These are phyloP conservation scores for Agriopis leucophaearia DNA, from an alignment of 2,888 invertebrate genomes.

Conservation along the genomic window DNA sequence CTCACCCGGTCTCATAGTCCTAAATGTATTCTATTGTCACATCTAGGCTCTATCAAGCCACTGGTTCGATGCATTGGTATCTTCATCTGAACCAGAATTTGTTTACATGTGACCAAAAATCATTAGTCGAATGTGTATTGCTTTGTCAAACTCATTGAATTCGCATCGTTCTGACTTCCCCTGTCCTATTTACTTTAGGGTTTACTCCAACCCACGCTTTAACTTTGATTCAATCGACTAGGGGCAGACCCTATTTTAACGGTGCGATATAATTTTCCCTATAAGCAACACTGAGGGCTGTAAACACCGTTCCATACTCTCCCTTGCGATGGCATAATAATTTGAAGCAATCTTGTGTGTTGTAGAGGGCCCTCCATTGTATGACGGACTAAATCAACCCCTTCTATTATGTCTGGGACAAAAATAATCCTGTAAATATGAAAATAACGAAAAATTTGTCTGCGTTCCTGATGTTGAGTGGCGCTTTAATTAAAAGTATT, in stretches of 20 bases:
- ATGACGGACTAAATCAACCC: slow-evolving; percentile 52
- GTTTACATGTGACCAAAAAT: neutral
- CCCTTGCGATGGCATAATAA: slow-evolving; percentile 45
- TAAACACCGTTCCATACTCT: slow-evolving; percentile 51
- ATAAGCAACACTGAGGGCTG: slow-evolving; percentile 51
- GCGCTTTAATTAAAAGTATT: neutral
- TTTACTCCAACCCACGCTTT: slow-evolving; percentile 43
- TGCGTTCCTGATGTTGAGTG: too few species aligned
- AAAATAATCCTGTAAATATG: slow-evolving; percentile 19
- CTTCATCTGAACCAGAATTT: neutral
- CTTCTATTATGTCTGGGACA: slow-evolving; percentile 36
- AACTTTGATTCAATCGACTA: slow-evolving; percentile 45
- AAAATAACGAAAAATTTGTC: too few species aligned
- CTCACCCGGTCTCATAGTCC: too few species aligned
- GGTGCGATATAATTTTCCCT: slow-evolving; percentile 56
- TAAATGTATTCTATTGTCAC: too few species aligned
- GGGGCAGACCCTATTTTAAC: slow-evolving; percentile 53
- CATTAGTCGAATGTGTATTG: neutral
- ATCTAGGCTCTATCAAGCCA: neutral
- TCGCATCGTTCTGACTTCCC: slow-evolving; percentile 35
- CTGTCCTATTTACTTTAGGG: slow-evolving; percentile 38
- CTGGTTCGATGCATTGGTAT: neutral
- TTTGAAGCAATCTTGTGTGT: slow-evolving; percentile 42
- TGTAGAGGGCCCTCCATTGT: slow-evolving; percentile 46
- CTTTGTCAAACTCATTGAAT: slow-evolving; percentile 18